phyloP scores from a whole-genome alignment of 1,140 invertebrate genomes.

The Muscidifurax raptorellus region DNA sequence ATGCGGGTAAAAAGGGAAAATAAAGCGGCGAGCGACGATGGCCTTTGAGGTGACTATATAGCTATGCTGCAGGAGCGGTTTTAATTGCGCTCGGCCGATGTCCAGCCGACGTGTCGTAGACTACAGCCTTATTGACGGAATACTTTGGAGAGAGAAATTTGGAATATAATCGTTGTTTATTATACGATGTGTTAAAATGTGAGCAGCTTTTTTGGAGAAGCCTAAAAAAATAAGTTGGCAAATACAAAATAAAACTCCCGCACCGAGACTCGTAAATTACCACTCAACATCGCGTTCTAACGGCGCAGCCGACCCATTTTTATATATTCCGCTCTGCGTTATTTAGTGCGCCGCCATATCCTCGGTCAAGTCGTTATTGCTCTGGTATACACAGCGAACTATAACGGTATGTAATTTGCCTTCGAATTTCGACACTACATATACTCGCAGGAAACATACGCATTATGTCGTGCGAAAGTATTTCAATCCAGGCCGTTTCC shows the following conservation, averaged over 20 bases:
- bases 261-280: too few relatives aligned
- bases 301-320: neutral
- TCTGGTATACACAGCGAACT: too few relatives aligned
- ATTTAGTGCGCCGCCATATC: neutral
- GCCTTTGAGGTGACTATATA: neutral
- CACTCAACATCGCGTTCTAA: neutral
- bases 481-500: neutral
- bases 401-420: too few relatives aligned
- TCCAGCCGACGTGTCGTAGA: neutral
- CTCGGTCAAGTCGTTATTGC: too few relatives aligned
- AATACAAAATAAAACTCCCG: too few relatives aligned
- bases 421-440: too few relatives aligned
- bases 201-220: too few relatives aligned
- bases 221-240: too few relatives aligned
- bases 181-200: too few relatives aligned
- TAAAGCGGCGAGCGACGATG: neutral
- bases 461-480: too few relatives aligned
- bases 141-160: neutral
- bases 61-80: neutral
- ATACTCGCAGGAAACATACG: too few relatives aligned
- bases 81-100: slow-evolving; percentile 20
- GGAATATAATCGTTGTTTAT: too few relatives aligned
- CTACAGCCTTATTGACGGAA: neutral
- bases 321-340: neutral
- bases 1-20: slow-evolving; percentile 37